Base-by-base conservation (phyloP, 2,888 invertebrate genomes). In the Cotesia congregata region DNA sequence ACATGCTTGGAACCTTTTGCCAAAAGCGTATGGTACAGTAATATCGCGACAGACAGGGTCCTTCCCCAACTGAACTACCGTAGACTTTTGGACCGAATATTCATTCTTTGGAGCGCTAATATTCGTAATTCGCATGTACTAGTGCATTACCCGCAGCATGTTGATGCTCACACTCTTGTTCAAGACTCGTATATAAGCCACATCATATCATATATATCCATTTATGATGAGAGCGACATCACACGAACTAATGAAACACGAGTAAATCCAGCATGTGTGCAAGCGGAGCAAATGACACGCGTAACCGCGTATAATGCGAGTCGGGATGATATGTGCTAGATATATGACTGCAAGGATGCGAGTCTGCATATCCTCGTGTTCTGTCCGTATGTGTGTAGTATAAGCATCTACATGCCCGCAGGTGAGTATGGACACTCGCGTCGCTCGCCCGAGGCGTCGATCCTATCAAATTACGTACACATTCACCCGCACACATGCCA, bases 271-370 rank as follows among this genome's bases (percentile, higher is more conserved):
- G 76, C 72, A 74, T 77, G 78, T 72, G 68, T 77, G 74, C 79
- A 81, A 81, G 83, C 81, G 81, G 83, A 81, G 80, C 83, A 85
- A 86, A 87, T 86, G 86, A 86, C 83, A 86, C 86, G 85, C 84
- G 83, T 83, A 85, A 86, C 86, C 86, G 81, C 87, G 83, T 83
- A 84, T 86, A 86, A 86, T 86, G 85, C 83, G 83, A 85, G 82
- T 81, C 83, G 78, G 30, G 30, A 30, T 3, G 30, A 82, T 80
- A 79, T 50, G 82, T 82, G 75, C 75, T 73, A 62, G 69, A 74
- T 75, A 76, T 75, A 77, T 74, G 71, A 70, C 70, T 67, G 67
- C 79, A 74, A 73, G 74, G 77, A 75, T 77, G 76, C 77, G 78
- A 77, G 79, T 77, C 74, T 59, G 74, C n/a, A 41, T 68, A 50